phyloP scores from a whole-genome alignment of 2,113 vertebrate genomes.

The Pitta sordida region DNA sequence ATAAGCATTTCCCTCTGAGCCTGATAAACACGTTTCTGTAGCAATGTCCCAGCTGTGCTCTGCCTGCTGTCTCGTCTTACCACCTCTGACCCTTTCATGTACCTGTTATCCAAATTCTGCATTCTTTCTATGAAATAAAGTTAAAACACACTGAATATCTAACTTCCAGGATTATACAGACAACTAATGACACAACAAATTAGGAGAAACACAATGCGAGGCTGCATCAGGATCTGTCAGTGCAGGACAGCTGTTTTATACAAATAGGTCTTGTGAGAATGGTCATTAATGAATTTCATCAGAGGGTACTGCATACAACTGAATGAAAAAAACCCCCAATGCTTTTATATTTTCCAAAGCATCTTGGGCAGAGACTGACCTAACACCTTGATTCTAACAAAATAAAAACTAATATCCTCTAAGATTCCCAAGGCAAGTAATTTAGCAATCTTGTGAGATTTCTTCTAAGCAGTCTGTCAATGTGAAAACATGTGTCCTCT shows the following conservation, averaged over 20 bases:
- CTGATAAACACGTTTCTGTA: not conserved
- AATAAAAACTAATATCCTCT: not conserved
- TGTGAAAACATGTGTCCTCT: not conserved
- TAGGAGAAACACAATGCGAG: not conserved
- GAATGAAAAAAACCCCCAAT: not conserved
- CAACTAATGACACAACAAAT: not conserved
- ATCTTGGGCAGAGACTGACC: not conserved
- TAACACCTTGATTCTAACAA: not conserved
- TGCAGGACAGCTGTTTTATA: not conserved
- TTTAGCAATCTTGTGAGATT: not conserved
- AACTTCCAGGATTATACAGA: not conserved
- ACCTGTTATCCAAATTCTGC: not conserved
- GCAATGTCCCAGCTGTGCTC: not conserved
- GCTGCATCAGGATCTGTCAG: not conserved
- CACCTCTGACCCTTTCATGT: not conserved
- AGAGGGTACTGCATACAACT: not conserved
- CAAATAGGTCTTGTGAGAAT: not conserved
- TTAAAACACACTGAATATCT: not conserved
- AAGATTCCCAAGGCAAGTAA: not conserved
- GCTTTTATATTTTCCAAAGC: no score
- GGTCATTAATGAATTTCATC: not conserved
- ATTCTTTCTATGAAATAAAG: not conserved
- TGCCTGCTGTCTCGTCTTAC: not conserved
- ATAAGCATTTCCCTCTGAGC: not conserved
- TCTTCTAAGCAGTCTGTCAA: not conserved